Evolutionary conservation across 2,888 invertebrate species (phyloP), one percentile per base, ranked within the genome.

Genomic region (Ferdinandea cuprea): DNA sequence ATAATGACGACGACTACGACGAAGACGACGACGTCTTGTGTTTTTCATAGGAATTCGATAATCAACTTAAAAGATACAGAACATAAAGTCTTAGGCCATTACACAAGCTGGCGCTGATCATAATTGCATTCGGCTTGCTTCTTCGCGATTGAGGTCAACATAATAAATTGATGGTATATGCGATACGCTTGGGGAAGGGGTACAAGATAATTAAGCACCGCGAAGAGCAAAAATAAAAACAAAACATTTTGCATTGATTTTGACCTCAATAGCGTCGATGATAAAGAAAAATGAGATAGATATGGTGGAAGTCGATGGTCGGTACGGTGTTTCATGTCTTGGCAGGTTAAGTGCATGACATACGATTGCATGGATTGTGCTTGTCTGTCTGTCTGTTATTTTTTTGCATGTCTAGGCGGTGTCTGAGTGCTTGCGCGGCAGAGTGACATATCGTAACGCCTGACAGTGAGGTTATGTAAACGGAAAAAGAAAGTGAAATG

Each of bases 81-180:
- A 73, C 42, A 48, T 73, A 15, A 80, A 66, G 35, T 42, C 54
- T 68, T 56, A 30, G 48, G 11, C 56, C 40, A 61, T 79, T 61
- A 59, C 40, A 54, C 65, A 30, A 40, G 46, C 44, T 52, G 46
- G 44, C 35, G 63, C 37, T 63, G 73, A 40, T 72, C 52, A 66
- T 78, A 71, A 74, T 80, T 74, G 63, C 63, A 74, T 52, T 72
- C 78, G 30, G 61, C 68, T 66, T 40, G 19, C 42, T n/a, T 15
- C 40, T 15, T 35, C 46, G 46, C 59, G 59, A 80, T 80, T 80
- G 74, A 59, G 80, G 80, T 80, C 80, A 69, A 52, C 69, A 63
- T 61, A 74, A 80, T 74, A 80, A 72, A 79, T 79, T 73, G 72
- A 32, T 46, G 8, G 46, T 46, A 40, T 30, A 37, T 40, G 32